These are phyloP conservation scores for Cerastoderma edule DNA, from an alignment of 2,888 invertebrate genomes.

Conservation along the genomic window DNA sequence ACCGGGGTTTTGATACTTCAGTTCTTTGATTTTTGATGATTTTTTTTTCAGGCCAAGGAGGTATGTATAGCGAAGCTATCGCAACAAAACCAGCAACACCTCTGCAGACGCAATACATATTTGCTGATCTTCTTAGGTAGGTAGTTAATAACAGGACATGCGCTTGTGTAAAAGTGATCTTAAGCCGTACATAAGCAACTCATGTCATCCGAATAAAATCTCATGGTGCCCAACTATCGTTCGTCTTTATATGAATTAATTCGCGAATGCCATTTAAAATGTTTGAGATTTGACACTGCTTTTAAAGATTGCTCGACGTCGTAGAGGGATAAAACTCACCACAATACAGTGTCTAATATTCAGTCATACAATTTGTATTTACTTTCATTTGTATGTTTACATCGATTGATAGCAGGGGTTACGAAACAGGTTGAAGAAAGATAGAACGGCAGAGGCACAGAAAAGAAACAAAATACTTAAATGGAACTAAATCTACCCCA, in stretches of 20 bases:
- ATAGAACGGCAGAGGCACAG: too few species aligned
- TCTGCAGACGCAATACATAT: constrained; percentile 74
- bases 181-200: neutral
- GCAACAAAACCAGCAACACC: constrained; percentile 5
- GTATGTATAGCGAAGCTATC: neutral
- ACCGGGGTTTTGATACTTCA: too few species aligned
- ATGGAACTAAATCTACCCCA: too few species aligned
- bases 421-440: too few species aligned
- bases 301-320: neutral
- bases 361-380: too few species aligned
- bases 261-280: neutral
- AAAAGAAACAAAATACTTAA: too few species aligned
- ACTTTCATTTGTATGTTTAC: too few species aligned
- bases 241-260: neutral
- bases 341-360: too few species aligned
- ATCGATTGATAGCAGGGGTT: too few species aligned
- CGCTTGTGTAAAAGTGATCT: neutral
- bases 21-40: neutral
- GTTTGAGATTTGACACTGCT: neutral
- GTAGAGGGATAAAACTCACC: too few species aligned
- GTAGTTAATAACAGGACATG: too few species aligned
- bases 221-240: neutral
- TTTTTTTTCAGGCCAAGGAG: constrained; percentile 6
- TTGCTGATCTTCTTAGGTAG: constrained; percentile 73
- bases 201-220: neutral